Evolutionary conservation across 2,797 vertebrate species (phyloP).

Genomic region (Neopelma chrysocephalum): DNA sequence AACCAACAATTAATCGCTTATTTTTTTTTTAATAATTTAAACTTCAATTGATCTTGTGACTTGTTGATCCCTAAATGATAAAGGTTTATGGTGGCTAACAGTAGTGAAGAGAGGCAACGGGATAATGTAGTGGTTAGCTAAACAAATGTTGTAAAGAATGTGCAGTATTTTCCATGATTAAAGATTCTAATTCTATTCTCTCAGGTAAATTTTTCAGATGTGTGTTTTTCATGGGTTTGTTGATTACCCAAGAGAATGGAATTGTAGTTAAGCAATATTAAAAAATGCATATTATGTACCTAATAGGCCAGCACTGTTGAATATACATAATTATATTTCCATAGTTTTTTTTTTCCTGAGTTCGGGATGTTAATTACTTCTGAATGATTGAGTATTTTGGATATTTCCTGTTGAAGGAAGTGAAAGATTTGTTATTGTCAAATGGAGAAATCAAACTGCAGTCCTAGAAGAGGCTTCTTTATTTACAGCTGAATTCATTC

Average conservation of each 20-base stretch:
- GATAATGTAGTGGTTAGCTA: neutral
- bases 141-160: neutral
- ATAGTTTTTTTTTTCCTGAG: neutral
- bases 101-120: neutral
- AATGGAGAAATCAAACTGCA: neutral
- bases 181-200: neutral
- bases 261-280: neutral
- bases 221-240: neutral
- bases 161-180: neutral
- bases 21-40: neutral
- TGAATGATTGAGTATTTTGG: neutral
- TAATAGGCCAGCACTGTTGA: neutral
- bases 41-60: neutral
- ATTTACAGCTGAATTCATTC: neutral
- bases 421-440: neutral
- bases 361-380: neutral
- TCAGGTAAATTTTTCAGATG: neutral
- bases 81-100: neutral
- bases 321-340: neutral
- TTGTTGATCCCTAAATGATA: neutral
- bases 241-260: neutral
- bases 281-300: neutral
- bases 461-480: neutral
- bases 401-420: neutral
- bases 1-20: neutral